Evolutionary conservation across 2,888 invertebrate genomes (phyloP), one percentile per base, ranked within the genome.

Genomic region (Digitonthophagus gazella): DNA sequence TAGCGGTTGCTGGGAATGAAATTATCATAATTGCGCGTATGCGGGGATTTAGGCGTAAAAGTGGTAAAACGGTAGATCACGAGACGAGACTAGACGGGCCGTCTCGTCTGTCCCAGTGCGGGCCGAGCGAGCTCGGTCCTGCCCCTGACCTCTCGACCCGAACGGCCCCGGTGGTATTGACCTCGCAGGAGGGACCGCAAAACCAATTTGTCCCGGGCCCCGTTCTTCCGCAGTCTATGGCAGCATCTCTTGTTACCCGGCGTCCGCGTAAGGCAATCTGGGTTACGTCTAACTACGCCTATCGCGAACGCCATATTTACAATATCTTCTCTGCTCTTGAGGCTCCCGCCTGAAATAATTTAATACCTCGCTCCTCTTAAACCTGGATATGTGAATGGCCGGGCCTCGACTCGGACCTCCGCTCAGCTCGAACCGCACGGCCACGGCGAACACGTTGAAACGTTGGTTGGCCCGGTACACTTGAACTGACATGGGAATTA

Each of bases 81-180:
- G 28, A 44, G 6, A 44, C 28, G 28, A 44, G 28, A 44, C 28
- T 44, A 44, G 28, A 44, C 28, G 28, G 28, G 28, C 28, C 28
- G 28, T 44, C 28, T 61, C 19, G 61, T 65, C 66, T 69, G 73
- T 71, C 72, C 72, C 71, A 71, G 72, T 73, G 61, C 20, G 28
- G 28, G 74, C 71, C 72, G 70, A 68, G 69, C 70, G 73, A 71
- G 71, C 70, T 69, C 71, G 71, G 69, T 71, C 66, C 67, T 72
- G 74, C 74, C 74, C 75, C 74, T 73, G 74, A 76, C 76, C 76
- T 76, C 75, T 74, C 75, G 76, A 76, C 76, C 76, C 75, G 71
- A 67, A 65, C 76, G 76, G 76, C 76, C 75, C 74, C 72, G 75
- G 73, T 75, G 76, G 76, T 76, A 76, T 76, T 74, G 76, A 76